Percentiles rank a stretch among this genome's conserved stretches.
Evolutionary conservation across 37 sponge, comb jelly and placozoan genomes (phyloP).

Genomic region (Mnemiopsis leidyi): DNA sequence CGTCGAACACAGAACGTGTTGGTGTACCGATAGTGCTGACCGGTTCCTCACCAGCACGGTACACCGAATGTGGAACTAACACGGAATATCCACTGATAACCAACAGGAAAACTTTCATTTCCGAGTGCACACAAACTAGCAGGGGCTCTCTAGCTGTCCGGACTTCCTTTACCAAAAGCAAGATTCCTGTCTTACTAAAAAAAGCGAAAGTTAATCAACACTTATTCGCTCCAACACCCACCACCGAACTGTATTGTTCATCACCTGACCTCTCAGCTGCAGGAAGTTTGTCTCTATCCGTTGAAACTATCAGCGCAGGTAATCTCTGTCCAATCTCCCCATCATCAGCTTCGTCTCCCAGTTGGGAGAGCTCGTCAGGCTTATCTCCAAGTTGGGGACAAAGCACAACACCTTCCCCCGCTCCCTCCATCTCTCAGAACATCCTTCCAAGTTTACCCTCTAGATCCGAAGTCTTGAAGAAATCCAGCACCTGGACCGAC

Average conservation of each 20-base stretch:
- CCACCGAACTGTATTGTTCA: neutral
- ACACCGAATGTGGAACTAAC: neutral
- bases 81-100: neutral
- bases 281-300: too few species aligned
- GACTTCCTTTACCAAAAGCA: neutral
- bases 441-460: neutral
- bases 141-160: neutral
- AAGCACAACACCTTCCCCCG: neutral
- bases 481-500: neutral
- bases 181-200: neutral
- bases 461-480: neutral
- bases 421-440: neutral
- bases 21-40: neutral
- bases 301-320: neutral
- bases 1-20: neutral
- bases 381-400: neutral
- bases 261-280: too few species aligned
- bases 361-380: too few species aligned
- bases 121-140: neutral
- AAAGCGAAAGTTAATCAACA: neutral
- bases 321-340: neutral
- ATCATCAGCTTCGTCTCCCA: too few species aligned
- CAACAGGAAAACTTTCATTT: neutral
- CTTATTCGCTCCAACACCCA: neutral
- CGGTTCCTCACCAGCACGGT: neutral